These are phyloP conservation scores for Bradypodion pumilum DNA, from an alignment of 2,797 vertebrate genomes.

Conservation along the genomic window DNA sequence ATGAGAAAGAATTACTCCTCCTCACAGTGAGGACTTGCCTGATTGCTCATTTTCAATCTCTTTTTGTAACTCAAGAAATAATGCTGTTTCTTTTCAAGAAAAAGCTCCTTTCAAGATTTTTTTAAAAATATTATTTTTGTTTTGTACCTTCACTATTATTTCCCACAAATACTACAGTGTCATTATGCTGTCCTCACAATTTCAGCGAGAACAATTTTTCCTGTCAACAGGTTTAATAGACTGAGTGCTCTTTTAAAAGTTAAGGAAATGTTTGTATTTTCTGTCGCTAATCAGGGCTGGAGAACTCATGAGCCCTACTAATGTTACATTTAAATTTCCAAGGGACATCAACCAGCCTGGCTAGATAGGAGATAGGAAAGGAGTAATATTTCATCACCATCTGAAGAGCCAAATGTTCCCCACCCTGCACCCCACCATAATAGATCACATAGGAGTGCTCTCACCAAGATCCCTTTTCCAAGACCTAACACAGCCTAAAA, in stretches of 20 bases:
- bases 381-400: neutral
- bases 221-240: slow-evolving; percentile 42
- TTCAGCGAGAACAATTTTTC: slow-evolving; percentile 35
- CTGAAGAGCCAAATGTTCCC: neutral
- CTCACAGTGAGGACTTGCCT: slow-evolving; percentile 17
- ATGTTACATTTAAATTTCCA: neutral
- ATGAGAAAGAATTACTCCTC: slow-evolving; percentile 26
- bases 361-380: neutral
- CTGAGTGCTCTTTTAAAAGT: slow-evolving; percentile 20
- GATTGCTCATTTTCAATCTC: neutral
- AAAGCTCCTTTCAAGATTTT: neutral
- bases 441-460: slow-evolving; percentile 1
- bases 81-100: slow-evolving; percentile 38
- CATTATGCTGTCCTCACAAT: slow-evolving; percentile 34
- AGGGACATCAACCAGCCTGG: neutral
- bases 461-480: too few relatives aligned
- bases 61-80: slow-evolving; percentile 22
- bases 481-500: too few relatives aligned
- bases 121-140: neutral
- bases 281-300: neutral
- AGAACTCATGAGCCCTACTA: neutral
- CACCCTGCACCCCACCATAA: slow-evolving; percentile 35
- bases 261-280: slow-evolving; percentile 54
- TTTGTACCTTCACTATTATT: neutral
- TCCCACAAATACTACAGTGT: slow-evolving; percentile 34